Evolutionary conservation across 2,888 invertebrate genomes (phyloP).

Genomic region (Aphrophora alni): DNA sequence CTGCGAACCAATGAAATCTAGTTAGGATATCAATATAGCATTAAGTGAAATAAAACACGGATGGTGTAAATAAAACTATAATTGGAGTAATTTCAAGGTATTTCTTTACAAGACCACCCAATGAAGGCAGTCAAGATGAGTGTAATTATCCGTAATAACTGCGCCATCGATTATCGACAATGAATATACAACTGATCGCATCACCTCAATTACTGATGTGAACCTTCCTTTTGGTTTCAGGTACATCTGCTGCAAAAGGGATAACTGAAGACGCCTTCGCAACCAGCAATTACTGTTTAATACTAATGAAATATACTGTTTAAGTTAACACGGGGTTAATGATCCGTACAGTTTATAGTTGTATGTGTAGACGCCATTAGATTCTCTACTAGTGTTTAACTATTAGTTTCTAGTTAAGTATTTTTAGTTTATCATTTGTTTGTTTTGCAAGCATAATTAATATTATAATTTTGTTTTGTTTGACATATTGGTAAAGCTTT

Average conservation of each 20-base stretch:
- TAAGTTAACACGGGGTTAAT: not conserved
- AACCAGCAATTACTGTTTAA: not conserved
- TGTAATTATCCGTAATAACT: not conserved
- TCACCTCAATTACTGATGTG: not conserved
- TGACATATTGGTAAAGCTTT: too few species aligned
- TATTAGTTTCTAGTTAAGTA: too few species aligned
- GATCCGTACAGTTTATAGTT: not conserved
- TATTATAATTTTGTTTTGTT: too few species aligned
- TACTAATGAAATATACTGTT: not conserved
- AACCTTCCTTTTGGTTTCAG: not conserved
- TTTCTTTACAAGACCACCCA: conserved; percentile 9
- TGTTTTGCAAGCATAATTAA: too few species aligned
- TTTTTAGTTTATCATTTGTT: too few species aligned
- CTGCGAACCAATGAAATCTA: not conserved
- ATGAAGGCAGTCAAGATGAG: not conserved
- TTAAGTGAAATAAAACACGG: not conserved
- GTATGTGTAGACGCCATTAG: not conserved
- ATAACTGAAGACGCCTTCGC: not conserved
- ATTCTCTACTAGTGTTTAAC: too few species aligned
- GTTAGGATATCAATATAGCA: not conserved
- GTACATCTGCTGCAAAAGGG: not conserved
- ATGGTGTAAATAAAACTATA: not conserved
- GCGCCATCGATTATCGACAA: not conserved
- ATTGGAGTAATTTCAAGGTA: conserved; percentile 2
- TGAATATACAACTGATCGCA: not conserved